A percentile compares a stretch with the other conserved stretches of the same genome.
Evolutionary conservation across 1,140 invertebrate species (phyloP).

Genomic region (Drosophila gunungcola): DNA sequence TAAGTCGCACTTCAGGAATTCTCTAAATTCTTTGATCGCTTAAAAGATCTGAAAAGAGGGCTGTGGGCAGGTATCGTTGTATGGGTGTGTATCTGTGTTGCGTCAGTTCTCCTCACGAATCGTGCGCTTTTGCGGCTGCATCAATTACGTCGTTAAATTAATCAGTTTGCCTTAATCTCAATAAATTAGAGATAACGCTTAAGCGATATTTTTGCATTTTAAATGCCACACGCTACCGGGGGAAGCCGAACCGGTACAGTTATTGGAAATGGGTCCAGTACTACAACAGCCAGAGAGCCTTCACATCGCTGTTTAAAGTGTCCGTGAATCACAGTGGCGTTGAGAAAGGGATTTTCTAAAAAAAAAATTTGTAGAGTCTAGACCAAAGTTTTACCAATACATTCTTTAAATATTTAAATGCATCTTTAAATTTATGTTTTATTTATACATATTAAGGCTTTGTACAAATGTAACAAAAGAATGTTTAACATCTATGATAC

Average conservation of each 20-base stretch:
- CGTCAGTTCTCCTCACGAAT: slow-evolving; percentile 47
- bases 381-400: too few species aligned
- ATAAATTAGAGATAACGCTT: slow-evolving; percentile 65
- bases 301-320: slow-evolving; percentile 1
- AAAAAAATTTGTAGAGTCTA: too few species aligned
- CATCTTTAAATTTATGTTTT: too few species aligned
- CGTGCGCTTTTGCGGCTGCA: slow-evolving; percentile 58
- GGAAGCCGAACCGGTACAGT: slow-evolving; percentile 42
- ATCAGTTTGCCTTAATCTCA: slow-evolving; percentile 63
- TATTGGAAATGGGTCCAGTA: slow-evolving; percentile 48
- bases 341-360: background rate
- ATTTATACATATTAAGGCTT: too few species aligned
- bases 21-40: slow-evolving; percentile 13
- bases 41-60: slow-evolving; percentile 8
- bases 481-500: too few species aligned
- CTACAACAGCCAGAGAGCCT: slow-evolving; percentile 24
- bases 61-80: slow-evolving; percentile 24
- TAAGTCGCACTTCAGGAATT: slow-evolving; percentile 72
- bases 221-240: slow-evolving; percentile 51
- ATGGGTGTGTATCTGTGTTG: slow-evolving; percentile 44
- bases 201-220: slow-evolving; percentile 51
- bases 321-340: background rate
- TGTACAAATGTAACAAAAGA: too few species aligned
- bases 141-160: slow-evolving; percentile 76
- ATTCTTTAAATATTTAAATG: too few species aligned